A percentile compares a stretch with the other conserved stretches of the same genome.
These are phyloP conservation scores for Atherinosoma microstoma DNA, from an alignment of 2,797 vertebrate species.

Conservation along the genomic window DNA sequence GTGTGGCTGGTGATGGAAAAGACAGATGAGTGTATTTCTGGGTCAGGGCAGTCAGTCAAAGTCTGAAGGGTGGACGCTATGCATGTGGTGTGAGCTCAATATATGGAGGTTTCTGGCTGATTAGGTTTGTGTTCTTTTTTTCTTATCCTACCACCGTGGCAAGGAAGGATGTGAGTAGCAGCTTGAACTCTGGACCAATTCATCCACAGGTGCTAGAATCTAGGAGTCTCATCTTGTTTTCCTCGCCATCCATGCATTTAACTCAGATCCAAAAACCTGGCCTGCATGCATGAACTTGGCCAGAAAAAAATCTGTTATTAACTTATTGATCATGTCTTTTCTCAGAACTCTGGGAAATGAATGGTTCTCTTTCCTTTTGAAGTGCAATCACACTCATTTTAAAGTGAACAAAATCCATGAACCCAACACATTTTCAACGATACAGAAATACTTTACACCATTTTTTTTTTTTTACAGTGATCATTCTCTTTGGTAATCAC, in stretches of 20 bases:
- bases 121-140: background rate
- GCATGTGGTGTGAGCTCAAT: background rate
- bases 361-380: too few relatives aligned
- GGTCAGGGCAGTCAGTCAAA: background rate
- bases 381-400: too few relatives aligned
- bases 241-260: background rate
- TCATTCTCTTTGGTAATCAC: too few relatives aligned
- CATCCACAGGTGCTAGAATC: background rate
- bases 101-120: background rate
- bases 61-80: background rate
- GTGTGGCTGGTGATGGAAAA: background rate
- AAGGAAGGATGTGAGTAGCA: background rate
- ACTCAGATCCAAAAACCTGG: background rate
- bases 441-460: too few relatives aligned
- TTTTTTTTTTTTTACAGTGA: too few relatives aligned
- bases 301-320: too few relatives aligned
- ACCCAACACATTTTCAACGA: too few relatives aligned
- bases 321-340: too few relatives aligned
- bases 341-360: too few relatives aligned
- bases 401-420: too few relatives aligned
- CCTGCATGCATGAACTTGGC: too few relatives aligned
- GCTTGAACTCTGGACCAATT: background rate
- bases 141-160: background rate
- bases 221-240: background rate
- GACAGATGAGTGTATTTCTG: background rate